Evolutionary conservation across 2,888 invertebrate genomes (phyloP).

Genomic region (Drosophila mimetica): DNA sequence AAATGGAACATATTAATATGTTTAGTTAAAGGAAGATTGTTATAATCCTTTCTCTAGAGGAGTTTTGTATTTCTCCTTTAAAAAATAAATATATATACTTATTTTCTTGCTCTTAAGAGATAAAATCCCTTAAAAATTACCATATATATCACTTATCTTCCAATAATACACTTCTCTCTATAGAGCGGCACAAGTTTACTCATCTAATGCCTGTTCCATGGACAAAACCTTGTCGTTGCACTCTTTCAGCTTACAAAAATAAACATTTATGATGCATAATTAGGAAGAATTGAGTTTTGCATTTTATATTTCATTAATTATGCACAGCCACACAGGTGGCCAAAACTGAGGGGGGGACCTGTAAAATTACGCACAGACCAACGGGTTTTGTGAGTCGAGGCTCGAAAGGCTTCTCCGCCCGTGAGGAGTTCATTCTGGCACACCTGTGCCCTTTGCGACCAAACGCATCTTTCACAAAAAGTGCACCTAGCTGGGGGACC

Average conservation of each 20-base stretch:
- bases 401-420: slow-evolving; percentile 2
- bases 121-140: too few species aligned
- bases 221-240: background rate
- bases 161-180: background rate
- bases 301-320: slow-evolving; percentile 82
- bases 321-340: slow-evolving; percentile 61
- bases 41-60: too few species aligned
- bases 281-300: slow-evolving; percentile 64
- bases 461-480: slow-evolving; percentile 56
- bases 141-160: too few species aligned
- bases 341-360: slow-evolving; percentile 8
- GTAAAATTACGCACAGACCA: slow-evolving; percentile 74
- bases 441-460: slow-evolving; percentile 8
- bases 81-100: too few species aligned
- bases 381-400: slow-evolving; percentile 14
- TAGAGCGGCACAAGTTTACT: background rate
- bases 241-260: slow-evolving; percentile 37
- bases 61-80: too few species aligned
- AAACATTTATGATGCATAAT: slow-evolving; percentile 55
- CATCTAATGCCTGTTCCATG: background rate
- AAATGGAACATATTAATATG: background rate
- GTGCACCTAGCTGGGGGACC: slow-evolving; percentile 42
- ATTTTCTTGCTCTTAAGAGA: too few species aligned
- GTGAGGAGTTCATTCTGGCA: slow-evolving; percentile 8
- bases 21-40: background rate